Base-by-base conservation (phyloP, 2,797 vertebrate genomes). In the Pampus argenteus region DNA sequence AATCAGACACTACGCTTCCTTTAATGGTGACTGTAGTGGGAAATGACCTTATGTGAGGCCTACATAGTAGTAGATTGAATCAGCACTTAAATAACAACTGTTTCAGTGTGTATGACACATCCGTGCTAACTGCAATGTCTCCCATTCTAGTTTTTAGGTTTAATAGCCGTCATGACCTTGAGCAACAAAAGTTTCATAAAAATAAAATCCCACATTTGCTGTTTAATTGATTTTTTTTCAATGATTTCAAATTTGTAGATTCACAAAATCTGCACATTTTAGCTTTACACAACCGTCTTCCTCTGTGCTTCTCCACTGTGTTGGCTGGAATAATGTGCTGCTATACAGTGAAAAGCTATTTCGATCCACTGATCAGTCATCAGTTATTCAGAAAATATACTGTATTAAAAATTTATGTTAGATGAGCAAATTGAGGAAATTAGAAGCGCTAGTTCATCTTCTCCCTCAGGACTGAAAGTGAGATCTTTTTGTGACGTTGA, bases 221-320 rank as follows among this genome's bases (percentile, higher is more conserved):
- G 50, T 58, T 55, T 57, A 54, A 78, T 62, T 74, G 29, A 66
- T 66, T 71, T 47, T 59, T 59, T 45, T 62, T 5, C 40, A 29
- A 6, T 63, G 17, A 61, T 56, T 61, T 42, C n/a, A n/a, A n/a
- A n/a, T 25, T 49, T 28, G 6, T 14, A 34, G 51, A 54, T 1
- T 3, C 9, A 40, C 18, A 56, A 28, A 28, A 13, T 36, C 5
- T 55, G 18, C 56, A 40, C 17, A 48, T 55, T 58, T 0, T n/a
- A 31, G 18, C 14, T 31, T 59, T 63, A 5, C 23, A 58, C 38
- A 42, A 26, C 42, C 42, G 36, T 52, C 64, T 66, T 49, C 55
- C 15, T 74, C 61, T 36, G 5, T 25, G 20, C 22, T 5, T 61
- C 29, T 38, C 6, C 14, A 50, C 13, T 15, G 10, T 40, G 52